Base-by-base conservation (phyloP, 2,797 vertebrate genomes). In the Enoplosus armatus region DNA sequence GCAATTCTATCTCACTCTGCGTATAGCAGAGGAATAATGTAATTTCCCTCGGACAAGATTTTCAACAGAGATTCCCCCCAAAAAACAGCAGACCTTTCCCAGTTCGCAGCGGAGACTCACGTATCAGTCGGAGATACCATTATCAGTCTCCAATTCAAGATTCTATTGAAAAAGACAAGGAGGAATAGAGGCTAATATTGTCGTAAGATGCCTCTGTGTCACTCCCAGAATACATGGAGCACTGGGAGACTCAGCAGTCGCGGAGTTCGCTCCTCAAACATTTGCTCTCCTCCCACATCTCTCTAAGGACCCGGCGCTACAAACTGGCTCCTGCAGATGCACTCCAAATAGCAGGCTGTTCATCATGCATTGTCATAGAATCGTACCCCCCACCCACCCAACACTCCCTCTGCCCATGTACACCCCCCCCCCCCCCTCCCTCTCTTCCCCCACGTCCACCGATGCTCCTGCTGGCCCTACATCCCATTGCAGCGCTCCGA, bases 341-440 rank as follows among this genome's bases (percentile, higher is more conserved):
- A 93, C 92, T 93, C 90, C 90, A 92, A 92, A 91, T 89, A 91
- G 89, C 90, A 91, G 91, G 89, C 91, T 93, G 91, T 94, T 93
- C 91, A 92, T 93, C 93, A 94, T 87, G 87, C 86, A 89, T 91
- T 93, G 91, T 93, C 91, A 93, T 91, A 91, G 87, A 90, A 81
- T 82, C 73, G 33, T 83, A 80, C 84, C 85, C 79, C 71, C 53
- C 67, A 66, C 51, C 24, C 69, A 31, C 45, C 29, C 67, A 26
- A 37, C 48, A 84, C 75, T 63, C 66, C 73, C 58, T 53, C 43
- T 27, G 41, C 77, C 55, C 77, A 39, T 63, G 37, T 70, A 71
- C 27, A 27, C 54, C 54, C 68, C 47, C 43, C 27, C 33, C 54
- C 54, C 68, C 47, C 43, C 61, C 55, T 31, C 29, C 55, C 20